These are phyloP conservation scores for Polydrusus cervinus DNA, from an alignment of 2,888 invertebrate genomes.

Conservation along the genomic window DNA sequence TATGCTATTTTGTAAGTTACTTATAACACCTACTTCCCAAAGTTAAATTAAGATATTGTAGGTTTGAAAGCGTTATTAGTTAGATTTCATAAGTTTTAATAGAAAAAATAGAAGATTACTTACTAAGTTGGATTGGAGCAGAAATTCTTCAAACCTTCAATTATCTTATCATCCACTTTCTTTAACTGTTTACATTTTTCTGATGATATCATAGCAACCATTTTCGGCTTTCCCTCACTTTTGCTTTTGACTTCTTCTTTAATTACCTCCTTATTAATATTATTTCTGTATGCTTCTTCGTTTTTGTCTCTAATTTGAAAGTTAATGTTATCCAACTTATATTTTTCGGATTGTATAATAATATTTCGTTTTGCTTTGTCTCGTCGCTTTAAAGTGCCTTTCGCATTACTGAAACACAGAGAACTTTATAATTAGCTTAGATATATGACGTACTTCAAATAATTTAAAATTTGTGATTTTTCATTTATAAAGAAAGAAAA, in stretches of 20 bases:
- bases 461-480: too few relatives aligned
- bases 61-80: too few relatives aligned
- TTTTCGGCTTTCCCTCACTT: not conserved
- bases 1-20: too few relatives aligned
- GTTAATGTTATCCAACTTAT: not conserved
- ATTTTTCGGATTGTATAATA: not conserved
- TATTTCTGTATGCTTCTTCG: not conserved
- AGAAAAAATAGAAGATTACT: too few relatives aligned
- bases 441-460: too few relatives aligned
- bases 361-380: slow-evolving; percentile 2
- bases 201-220: not conserved
- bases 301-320: not conserved
- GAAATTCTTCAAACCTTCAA: not conserved
- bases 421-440: not conserved
- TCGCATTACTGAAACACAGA: not conserved
- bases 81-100: too few relatives aligned
- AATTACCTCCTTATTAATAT: not conserved
- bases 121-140: slow-evolving; percentile 38
- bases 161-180: not conserved
- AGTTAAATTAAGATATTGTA: too few relatives aligned
- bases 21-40: too few relatives aligned
- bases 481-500: too few relatives aligned
- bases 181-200: not conserved
- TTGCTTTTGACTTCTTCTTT: not conserved
- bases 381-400: not conserved